Conservation (phyloP, 1,140 invertebrate species). For the Himalopsyche phryganea region DNA sequence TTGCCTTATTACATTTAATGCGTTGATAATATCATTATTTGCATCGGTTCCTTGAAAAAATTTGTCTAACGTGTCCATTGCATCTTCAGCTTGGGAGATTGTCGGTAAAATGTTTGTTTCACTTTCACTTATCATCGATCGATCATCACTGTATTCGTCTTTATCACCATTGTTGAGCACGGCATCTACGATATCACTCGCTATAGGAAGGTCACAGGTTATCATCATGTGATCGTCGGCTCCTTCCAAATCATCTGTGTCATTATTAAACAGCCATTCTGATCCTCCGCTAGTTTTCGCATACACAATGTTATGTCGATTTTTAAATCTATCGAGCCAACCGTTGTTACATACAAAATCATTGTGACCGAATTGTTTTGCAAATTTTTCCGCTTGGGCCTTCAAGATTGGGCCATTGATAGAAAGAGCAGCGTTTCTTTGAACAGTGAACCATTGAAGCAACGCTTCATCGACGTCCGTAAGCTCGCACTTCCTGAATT, state of each 20-base stretch:
- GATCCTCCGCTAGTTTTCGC: neutral
- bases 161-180: constrained; percentile 1
- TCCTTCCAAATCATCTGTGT: no score
- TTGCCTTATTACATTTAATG: no score
- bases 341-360: constrained; percentile 2
- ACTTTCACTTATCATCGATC: constrained; percentile 2
- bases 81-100: no score
- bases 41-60: no score
- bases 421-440: neutral
- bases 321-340: constrained; percentile 7
- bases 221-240: no score
- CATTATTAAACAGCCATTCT: neutral
- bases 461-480: constrained; percentile 1
- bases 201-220: no score
- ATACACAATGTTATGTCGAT: constrained; percentile 5
- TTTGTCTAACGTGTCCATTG: no score
- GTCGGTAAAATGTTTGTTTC: no score
- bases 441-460: neutral
- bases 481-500: neutral
- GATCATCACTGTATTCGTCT: neutral
- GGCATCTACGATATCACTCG: neutral
- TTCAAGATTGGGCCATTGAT: no score
- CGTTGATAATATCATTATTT: no score
- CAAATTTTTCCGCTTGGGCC: no score
- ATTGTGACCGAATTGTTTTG: no score